A percentile compares a stretch with the other conserved stretches of the same genome.
phyloP scores from a whole-genome alignment of 2,888 invertebrate species.

The Zygaena filipendulae region DNA sequence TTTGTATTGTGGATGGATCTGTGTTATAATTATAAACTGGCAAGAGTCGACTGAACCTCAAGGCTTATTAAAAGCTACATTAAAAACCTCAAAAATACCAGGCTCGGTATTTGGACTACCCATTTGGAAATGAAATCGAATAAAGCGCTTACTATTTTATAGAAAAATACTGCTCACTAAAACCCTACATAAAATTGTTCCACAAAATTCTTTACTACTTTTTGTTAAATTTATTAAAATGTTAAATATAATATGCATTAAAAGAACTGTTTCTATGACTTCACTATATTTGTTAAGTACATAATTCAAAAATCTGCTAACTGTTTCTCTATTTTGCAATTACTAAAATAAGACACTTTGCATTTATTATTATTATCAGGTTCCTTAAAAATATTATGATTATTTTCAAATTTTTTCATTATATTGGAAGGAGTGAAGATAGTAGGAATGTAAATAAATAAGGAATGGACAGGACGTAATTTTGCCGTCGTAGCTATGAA shows the following conservation, averaged over 20 bases:
- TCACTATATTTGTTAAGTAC: constrained; percentile 50
- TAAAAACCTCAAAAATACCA: constrained; percentile 47
- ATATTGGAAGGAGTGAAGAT: constrained; percentile 34
- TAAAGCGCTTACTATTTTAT: constrained; percentile 58
- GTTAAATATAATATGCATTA: constrained; percentile 31
- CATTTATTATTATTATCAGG: constrained; percentile 59
- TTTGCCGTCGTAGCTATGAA: too few relatives aligned
- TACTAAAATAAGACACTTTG: constrained; percentile 66
- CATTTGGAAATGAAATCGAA: constrained; percentile 46
- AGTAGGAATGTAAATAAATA: constrained; percentile 47
- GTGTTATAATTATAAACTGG: constrained; percentile 56
- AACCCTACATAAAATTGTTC: constrained; percentile 56
- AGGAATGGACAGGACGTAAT: constrained; percentile 47
- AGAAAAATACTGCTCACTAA: constrained; percentile 55
- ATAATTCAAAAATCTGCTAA: constrained; percentile 60
- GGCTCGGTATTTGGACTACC: constrained; percentile 47
- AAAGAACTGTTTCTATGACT: constrained; percentile 42
- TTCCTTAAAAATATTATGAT: too few relatives aligned
- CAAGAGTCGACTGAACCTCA: constrained; percentile 47
- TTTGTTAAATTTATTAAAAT: constrained; percentile 32
- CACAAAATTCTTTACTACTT: constrained; percentile 36
- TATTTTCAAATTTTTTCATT: constrained; percentile 29
- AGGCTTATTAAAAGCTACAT: constrained; percentile 47
- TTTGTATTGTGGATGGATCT: constrained; percentile 61
- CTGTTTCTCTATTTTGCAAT: constrained; percentile 56